Evolutionary conservation across 2,797 vertebrate species (phyloP), one percentile per base, ranked within the genome.

Genomic region (Ctenopoma multispine): DNA sequence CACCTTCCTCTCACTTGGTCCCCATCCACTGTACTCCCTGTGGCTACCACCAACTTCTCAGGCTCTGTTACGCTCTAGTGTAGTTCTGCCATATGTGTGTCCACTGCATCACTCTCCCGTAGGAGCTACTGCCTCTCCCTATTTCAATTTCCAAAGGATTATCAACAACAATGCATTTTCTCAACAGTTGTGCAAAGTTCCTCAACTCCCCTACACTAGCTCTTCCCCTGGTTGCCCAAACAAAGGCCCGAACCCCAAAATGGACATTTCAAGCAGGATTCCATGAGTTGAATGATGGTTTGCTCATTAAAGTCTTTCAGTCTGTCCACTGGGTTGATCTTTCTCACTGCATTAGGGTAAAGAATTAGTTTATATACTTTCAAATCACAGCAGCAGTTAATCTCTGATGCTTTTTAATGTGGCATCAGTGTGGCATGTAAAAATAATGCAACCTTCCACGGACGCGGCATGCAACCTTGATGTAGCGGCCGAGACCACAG

Each of bases 401-500:
- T 94, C 88, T 87, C 63, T 80, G 72, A 88, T 87, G 87, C 83
- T 88, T 92, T 92, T 92, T 83, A 90, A 84, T 86, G 77, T 83
- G 76, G 71, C 81, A 57, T 79, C 68, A 70, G 46, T 63, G 63
- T 82, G 53, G 59, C 65, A 69, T 74, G 75, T 73, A 49, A 67
- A 83, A 73, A 79, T 77, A 79, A 72, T 21, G 81, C 84, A 88
- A 90, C 86, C 86, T 85, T 90, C 89, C 73, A 90, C 75, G 78
- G 84, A 90, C 66, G 77, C 80, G 81, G 80, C 85, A 65, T 77
- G 84, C 90, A 94, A 94, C 93, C 93, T 95, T 94, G 91, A 94
- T 94, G 93, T 91, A 82, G 89, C 89, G 66, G 87, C 87, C 76
- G 64, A 91, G 90, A 94, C 94, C 92, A 92, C 92, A 87, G 94